These are phyloP conservation scores for Oryzias javanicus DNA, from an alignment of 2,113 vertebrate genomes.

Conservation along the genomic window DNA sequence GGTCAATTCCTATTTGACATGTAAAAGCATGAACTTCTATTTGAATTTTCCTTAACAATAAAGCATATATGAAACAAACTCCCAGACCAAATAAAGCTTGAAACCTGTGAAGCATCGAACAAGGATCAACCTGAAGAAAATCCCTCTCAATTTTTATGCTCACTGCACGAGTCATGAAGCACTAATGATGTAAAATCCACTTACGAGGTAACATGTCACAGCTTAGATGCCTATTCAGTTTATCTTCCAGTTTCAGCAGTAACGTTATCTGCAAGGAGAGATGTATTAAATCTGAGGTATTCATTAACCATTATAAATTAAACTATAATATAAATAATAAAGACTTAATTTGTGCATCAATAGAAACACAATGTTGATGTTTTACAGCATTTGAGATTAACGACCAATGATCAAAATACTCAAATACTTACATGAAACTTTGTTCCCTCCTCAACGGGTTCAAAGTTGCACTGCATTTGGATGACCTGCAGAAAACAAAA, in stretches of 20 bases:
- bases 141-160: neutral
- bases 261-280: slow-evolving; percentile 82
- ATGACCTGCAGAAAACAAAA: slow-evolving; percentile 79
- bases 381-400: neutral
- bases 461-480: slow-evolving; percentile 96
- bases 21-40: too few species aligned
- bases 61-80: too few species aligned
- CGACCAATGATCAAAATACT: neutral
- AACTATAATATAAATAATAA: too few species aligned
- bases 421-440: slow-evolving; percentile 85
- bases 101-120: too few species aligned
- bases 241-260: slow-evolving; percentile 97
- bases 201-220: slow-evolving; percentile 91
- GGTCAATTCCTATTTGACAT: too few species aligned
- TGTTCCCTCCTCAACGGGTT: slow-evolving; percentile 89
- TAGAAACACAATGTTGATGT: neutral
- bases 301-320: neutral
- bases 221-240: slow-evolving; percentile 96
- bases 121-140: too few species aligned
- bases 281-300: slow-evolving; percentile 1
- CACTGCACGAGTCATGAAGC: neutral
- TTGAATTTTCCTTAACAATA: too few species aligned
- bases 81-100: too few species aligned
- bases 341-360: too few species aligned
- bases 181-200: slow-evolving; percentile 4